Evolutionary conservation across 2,888 invertebrate genomes (phyloP).

Genomic region (Mythimna pallens): DNA sequence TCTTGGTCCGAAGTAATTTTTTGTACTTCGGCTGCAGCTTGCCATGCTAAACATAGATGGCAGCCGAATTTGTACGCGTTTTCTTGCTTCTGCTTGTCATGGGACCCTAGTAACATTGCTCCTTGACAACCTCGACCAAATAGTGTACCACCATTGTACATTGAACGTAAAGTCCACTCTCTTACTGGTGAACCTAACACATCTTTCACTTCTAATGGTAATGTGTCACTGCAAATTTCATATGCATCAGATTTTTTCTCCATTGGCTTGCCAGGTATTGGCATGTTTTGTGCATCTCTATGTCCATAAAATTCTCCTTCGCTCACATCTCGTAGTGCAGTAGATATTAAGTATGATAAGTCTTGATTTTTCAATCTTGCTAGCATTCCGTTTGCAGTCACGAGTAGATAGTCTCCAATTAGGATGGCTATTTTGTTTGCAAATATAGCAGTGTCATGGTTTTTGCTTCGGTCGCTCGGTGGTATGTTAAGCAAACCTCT

Average conservation of each 20-base stretch:
- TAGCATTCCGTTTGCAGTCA: slow-evolving; percentile 95
- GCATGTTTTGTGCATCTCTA: slow-evolving; percentile 94
- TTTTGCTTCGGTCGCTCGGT: slow-evolving; percentile 86
- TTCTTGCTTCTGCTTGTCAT: slow-evolving; percentile 92
- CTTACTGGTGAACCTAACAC: slow-evolving; percentile 90
- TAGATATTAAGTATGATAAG: slow-evolving; percentile 95
- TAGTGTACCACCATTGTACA: slow-evolving; percentile 92
- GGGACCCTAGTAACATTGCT: slow-evolving; percentile 94
- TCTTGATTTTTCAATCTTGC: slow-evolving; percentile 93
- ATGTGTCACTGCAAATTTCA: slow-evolving; percentile 79
- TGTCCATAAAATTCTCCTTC: slow-evolving; percentile 95
- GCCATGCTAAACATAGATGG: slow-evolving; percentile 95
- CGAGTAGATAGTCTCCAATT: slow-evolving; percentile 96
- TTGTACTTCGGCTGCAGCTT: slow-evolving; percentile 90
- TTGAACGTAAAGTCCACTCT: slow-evolving; percentile 94
- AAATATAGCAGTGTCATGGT: slow-evolving; percentile 93
- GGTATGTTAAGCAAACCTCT: slow-evolving; percentile 90
- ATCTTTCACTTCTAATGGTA: slow-evolving; percentile 81
- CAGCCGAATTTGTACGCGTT: slow-evolving; percentile 95
- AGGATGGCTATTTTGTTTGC: slow-evolving; percentile 97
- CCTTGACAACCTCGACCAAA: slow-evolving; percentile 95
- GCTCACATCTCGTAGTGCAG: slow-evolving; percentile 94
- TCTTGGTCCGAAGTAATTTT: slow-evolving; percentile 88
- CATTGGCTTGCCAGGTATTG: slow-evolving; percentile 92
- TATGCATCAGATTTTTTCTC: slow-evolving; percentile 73